phyloP scores from a whole-genome alignment of 2,888 invertebrate species.

The Agrilus mali region DNA sequence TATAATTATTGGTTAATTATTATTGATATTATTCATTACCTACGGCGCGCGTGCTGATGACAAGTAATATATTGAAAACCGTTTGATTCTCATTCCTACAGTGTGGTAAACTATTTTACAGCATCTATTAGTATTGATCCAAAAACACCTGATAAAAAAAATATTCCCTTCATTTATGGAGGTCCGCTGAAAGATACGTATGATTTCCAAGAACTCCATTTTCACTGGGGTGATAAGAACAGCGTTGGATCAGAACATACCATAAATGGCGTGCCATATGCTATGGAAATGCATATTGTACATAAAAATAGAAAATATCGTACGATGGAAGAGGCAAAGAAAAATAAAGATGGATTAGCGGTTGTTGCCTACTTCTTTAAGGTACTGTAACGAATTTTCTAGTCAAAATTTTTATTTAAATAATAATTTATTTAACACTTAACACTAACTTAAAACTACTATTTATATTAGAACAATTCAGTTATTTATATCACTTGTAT shows the following conservation, averaged over 20 bases:
- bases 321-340: constrained; percentile 48
- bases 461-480: too few species aligned
- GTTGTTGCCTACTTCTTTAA: constrained; percentile 69
- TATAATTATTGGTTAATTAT: too few species aligned
- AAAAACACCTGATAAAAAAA: background rate
- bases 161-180: constrained; percentile 54
- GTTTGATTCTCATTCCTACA: too few species aligned
- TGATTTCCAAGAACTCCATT: constrained; percentile 60
- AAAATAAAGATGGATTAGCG: constrained; percentile 57
- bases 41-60: too few species aligned
- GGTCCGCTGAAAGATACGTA: constrained; percentile 54
- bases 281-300: constrained; percentile 74
- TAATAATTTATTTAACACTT: too few species aligned
- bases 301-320: constrained; percentile 62
- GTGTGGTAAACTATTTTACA: background rate
- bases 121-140: background rate
- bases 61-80: too few species aligned
- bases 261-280: constrained; percentile 58
- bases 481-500: too few species aligned
- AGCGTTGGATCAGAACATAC: constrained; percentile 68
- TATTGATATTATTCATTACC: too few species aligned
- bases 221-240: constrained; percentile 67
- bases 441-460: too few species aligned
- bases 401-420: too few species aligned
- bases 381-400: too few species aligned